Evolutionary conservation across 2,113 vertebrate genomes (phyloP), one percentile per base, ranked within the genome.

Genomic region (Grammomys dolichurus): DNA sequence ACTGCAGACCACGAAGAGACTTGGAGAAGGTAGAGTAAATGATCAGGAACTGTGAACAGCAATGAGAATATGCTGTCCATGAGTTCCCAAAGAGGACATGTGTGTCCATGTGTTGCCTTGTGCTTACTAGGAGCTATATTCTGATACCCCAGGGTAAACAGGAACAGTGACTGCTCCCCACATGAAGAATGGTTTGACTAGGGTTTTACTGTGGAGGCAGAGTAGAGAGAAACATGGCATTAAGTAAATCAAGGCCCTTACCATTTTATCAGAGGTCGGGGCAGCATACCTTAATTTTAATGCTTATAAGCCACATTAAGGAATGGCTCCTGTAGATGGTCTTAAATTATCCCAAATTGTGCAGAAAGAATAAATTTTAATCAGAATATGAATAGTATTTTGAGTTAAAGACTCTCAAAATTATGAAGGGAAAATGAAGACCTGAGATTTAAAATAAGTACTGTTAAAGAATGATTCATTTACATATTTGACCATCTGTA

Each of bases 291-390:
- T 82, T 60, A 81, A 75, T 72, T 81, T 70, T 63, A 75, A 81
- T 80, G 26, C 51, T 16, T 16, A 22, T 54, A 28, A 4, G 51
- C 63, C 33, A 67, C 31, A 43, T 46, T 22, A 26, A 63, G 36
- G 56, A 90, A 86, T 67, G 17, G 88, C 73, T 84, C 60, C 19
- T 78, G 4, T 46, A 82, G 48, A 56, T 85, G 43, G 26, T 51
- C 9, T 2, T 86, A 22, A 81, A 40, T 67, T 84, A 60, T 36
- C 26, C 60, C 65, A 19, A 77, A 78, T n/a, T 40, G 58, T 8
- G 16, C 43, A 76, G 89, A 92, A 86, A 92, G 28, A 78, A 88
- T 36, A 67, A 43, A 90, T 84, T 48, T 88, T 93, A 91, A 46
- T 40, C 16, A 33, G 24, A 19, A 86, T 89, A 28, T 77, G n/a